Evolutionary conservation across 2,888 invertebrate species (phyloP).

Genomic region (Germaria angustata): DNA sequence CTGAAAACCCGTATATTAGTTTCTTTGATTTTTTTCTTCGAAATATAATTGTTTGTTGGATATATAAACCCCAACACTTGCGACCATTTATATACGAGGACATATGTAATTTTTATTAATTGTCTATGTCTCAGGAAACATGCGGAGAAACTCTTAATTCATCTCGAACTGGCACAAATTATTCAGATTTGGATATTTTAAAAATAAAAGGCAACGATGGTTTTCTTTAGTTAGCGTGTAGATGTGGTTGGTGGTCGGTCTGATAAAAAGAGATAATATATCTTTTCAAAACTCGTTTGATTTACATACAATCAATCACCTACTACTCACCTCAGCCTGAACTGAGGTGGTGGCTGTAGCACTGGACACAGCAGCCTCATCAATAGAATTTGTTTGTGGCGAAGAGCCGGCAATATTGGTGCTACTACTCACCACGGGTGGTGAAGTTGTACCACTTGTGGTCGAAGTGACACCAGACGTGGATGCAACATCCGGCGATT

Average conservation of each 20-base stretch:
- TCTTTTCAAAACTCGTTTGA: conserved; percentile 17
- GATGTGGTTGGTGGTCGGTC: not conserved
- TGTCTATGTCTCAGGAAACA: not conserved
- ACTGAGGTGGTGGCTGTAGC: conserved; percentile 70
- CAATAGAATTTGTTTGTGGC: conserved; percentile 68
- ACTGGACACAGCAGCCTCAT: conserved; percentile 76
- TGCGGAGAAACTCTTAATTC: not conserved
- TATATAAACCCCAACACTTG: conserved; percentile 2
- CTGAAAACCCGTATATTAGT: conserved; percentile 39
- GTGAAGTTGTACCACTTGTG: conserved; percentile 76
- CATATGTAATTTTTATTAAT: not conserved
- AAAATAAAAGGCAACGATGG: conserved; percentile 41
- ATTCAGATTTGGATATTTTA: not conserved
- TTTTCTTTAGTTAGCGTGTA: not conserved
- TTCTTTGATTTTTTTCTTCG: not conserved
- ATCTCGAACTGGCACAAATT: not conserved
- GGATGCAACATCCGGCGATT: conserved; percentile 69
- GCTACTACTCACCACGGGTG: conserved; percentile 79
- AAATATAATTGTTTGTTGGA: conserved; percentile 10
- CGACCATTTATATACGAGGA: not conserved
- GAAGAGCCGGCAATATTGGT: conserved; percentile 71
- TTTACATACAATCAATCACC: conserved; percentile 64
- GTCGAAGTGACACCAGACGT: conserved; percentile 77
- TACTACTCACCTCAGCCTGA: conserved; percentile 68
- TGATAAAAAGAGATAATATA: conserved; percentile 20